Evolutionary conservation across 53 echinoderm and acorn worm genomes (phyloP).

Genomic region (Glandiceps talaboti): DNA sequence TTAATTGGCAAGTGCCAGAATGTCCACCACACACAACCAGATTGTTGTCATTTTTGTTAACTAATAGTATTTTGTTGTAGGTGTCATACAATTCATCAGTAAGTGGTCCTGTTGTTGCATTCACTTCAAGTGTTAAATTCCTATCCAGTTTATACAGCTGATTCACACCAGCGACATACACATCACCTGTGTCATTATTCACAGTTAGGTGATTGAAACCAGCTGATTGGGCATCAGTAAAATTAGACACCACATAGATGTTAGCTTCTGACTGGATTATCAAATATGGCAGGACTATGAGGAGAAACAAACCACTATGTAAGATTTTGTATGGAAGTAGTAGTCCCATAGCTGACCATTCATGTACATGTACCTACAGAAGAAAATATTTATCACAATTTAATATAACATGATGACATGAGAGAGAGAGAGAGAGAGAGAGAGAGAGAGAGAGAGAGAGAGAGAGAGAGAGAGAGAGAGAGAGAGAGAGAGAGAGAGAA

Average conservation of each 20-base stretch:
- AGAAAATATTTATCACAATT: too few relatives aligned
- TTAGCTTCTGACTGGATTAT: background rate
- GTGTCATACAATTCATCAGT: background rate
- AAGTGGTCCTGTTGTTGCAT: background rate
- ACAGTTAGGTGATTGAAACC: constrained; percentile 13
- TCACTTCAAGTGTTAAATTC: constrained; percentile 6
- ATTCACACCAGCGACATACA: constrained; percentile 10
- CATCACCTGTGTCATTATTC: constrained; percentile 13
- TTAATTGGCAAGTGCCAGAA: constrained; percentile 15
- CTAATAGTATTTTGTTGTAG: constrained; percentile 5
- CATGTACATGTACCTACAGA: too few relatives aligned
- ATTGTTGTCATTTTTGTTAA: constrained; percentile 1
- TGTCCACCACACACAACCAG: constrained; percentile 20
- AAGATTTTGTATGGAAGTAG: too few relatives aligned
- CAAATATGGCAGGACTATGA: constrained; percentile 9
- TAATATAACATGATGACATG: too few relatives aligned
- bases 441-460: too few relatives aligned
- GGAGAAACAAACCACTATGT: constrained; percentile 5
- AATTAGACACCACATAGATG: background rate
- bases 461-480: too few relatives aligned
- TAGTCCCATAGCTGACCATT: too few relatives aligned
- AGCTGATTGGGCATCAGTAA: constrained; percentile 7
- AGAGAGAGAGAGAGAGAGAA: too few relatives aligned
- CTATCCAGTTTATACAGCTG: constrained; percentile 14
- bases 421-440: too few relatives aligned